Percentiles rank a stretch among this genome's conserved stretches.
phyloP scores from a whole-genome alignment of 2,113 vertebrate species.

The Ardeotis arabs region DNA sequence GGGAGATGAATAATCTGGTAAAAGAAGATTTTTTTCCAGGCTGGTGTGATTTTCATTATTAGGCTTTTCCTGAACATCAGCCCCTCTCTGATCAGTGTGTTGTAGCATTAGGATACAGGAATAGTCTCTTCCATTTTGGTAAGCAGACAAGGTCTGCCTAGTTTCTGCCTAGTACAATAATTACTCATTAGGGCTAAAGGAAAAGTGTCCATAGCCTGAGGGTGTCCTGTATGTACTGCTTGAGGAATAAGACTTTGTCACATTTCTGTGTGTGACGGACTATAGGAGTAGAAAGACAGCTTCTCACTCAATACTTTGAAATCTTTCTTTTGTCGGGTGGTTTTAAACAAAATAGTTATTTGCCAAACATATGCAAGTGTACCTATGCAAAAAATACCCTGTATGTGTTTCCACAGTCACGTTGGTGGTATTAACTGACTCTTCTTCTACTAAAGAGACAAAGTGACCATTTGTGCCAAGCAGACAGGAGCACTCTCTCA shows the following conservation, averaged over 20 bases:
- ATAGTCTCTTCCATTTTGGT: background rate
- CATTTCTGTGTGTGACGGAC: background rate
- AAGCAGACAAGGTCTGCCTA: background rate
- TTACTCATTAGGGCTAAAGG: background rate
- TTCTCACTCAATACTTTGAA: background rate
- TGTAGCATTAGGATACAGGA: background rate
- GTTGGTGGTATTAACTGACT: background rate
- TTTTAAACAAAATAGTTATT: background rate
- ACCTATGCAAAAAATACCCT: background rate
- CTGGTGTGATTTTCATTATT: background rate
- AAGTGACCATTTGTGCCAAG: background rate
- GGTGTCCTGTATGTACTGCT: background rate
- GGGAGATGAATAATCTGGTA: background rate
- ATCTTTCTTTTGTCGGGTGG: background rate
- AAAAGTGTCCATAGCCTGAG: background rate
- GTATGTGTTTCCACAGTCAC: background rate
- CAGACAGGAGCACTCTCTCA: background rate
- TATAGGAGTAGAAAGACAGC: background rate
- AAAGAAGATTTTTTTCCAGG: background rate
- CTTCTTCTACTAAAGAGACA: background rate
- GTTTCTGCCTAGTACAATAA: background rate
- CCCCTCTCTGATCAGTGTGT: background rate
- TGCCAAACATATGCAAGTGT: background rate
- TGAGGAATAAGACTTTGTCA: background rate
- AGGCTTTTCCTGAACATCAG: background rate